These are phyloP conservation scores for Bubalus kerabau DNA, from an alignment of 2,113 vertebrate genomes.

Conservation along the genomic window DNA sequence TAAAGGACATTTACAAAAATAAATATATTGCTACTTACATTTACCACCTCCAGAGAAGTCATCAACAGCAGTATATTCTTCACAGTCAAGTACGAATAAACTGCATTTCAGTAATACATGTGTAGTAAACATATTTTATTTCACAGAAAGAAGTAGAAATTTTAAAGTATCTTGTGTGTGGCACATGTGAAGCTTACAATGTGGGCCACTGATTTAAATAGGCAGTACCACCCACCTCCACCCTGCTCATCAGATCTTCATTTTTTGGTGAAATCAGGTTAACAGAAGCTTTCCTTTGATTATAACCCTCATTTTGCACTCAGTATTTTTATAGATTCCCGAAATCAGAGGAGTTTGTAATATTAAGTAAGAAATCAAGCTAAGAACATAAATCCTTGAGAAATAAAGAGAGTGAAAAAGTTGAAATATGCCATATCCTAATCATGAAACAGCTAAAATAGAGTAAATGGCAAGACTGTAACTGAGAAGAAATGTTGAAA, in stretches of 20 bases:
- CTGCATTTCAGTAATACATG: slow-evolving; percentile 23
- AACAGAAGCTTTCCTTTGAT: slow-evolving; percentile 73
- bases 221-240: slow-evolving; percentile 22
- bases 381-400: slow-evolving; percentile 58
- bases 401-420: slow-evolving; percentile 41
- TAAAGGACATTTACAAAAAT: slow-evolving; percentile 68
- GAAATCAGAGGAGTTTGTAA: slow-evolving; percentile 73
- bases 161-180: slow-evolving; percentile 65
- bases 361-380: slow-evolving; percentile 54
- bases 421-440: slow-evolving; percentile 17
- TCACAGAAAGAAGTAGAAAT: slow-evolving; percentile 60
- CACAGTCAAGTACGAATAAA: neutral
- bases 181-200: slow-evolving; percentile 54
- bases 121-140: slow-evolving; percentile 62
- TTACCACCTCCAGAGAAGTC: slow-evolving; percentile 58
- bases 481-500: slow-evolving; percentile 45
- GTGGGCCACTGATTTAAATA: slow-evolving; percentile 54
- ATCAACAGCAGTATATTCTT: slow-evolving; percentile 53
- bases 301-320: slow-evolving; percentile 65
- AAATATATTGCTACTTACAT: slow-evolving; percentile 46
- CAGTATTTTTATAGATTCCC: slow-evolving; percentile 7
- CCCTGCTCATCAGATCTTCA: slow-evolving; percentile 64
- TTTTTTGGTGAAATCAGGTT: slow-evolving; percentile 65
- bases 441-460: slow-evolving; percentile 50
- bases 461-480: slow-evolving; percentile 15